Evolutionary conservation across 2,797 vertebrate species (phyloP), one percentile per base, ranked within the genome.

Genomic region (Muscicapa striata): DNA sequence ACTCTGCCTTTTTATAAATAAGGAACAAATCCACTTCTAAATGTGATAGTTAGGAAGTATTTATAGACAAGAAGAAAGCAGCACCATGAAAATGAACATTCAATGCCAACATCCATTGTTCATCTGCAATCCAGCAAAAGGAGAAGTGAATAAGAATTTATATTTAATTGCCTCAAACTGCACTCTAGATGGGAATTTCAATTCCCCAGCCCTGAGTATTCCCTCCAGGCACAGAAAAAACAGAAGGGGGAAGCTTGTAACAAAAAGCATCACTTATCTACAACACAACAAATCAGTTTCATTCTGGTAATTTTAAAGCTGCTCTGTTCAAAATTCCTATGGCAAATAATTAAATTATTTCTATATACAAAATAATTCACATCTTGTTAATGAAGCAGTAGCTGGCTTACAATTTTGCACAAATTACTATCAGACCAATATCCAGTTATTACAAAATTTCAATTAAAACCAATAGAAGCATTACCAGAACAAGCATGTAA

Each of bases 131-230:
- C 49, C 62, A 68, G 63, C 68, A 83, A 91, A 74, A 66, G n/a
- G 6, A 16, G 10, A 52, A 68, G 19, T 22, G 73, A 94, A 23
- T 40, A 75, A 91, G 46, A 86, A 93, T 79, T 86, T 79, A 68
- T 30, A 84, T 94, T 91, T 95, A 95, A 95, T 89, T 93, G 85
- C 57, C 32, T 91, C 92, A 64, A 91, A 94, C 63, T 78, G 62
- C 58, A 78, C 46, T 87, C 40, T 51, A 90, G 75, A 90, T 68
- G 29, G 72, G 27, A 41, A 92, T 91, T 89, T 64, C 40, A 87
- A 89, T 90, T 86, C 59, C 62, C 45, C 8, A 73, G 4, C 76
- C 69, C 49, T 19, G 36, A 84, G 57, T 78, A 77, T 86, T 91
- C 64, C 74, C 83, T 83, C 68, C 49, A 90, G 91, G 68, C 85